Conservation (phyloP, 2,797 vertebrate species). For the Sebastiscus albofasciatus region DNA sequence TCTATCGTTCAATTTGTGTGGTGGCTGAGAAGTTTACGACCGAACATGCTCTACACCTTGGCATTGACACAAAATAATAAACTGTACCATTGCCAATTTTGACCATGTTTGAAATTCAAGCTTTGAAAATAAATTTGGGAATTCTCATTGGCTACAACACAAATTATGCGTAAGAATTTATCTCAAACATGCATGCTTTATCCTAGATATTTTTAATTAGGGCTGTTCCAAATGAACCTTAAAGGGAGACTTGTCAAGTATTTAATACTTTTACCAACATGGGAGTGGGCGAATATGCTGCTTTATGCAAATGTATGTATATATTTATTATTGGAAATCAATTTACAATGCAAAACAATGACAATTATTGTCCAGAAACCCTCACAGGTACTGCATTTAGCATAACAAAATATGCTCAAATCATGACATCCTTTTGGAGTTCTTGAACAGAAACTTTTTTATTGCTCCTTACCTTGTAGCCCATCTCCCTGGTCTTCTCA, state of each 20-base stretch:
- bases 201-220: background rate
- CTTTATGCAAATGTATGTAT: too few species aligned
- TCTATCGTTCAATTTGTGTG: background rate
- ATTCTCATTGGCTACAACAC: background rate
- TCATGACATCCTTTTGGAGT: background rate
- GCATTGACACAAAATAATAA: background rate
- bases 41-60: background rate
- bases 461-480: slow-evolving; percentile 89
- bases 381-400: too few species aligned
- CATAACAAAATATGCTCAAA: accelerated
- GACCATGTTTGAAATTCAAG: background rate
- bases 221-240: accelerated
- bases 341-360: too few species aligned
- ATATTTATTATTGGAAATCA: too few species aligned
- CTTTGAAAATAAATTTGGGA: background rate
- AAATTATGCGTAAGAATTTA: background rate
- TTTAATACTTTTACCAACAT: too few species aligned
- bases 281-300: too few species aligned
- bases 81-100: background rate
- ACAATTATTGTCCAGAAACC: too few species aligned
- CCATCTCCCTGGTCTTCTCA: slow-evolving; percentile 93
- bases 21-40: background rate
- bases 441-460: background rate
- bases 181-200: background rate
- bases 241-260: too few species aligned